Base-by-base conservation (phyloP, 2,113 vertebrate genomes). In the Petroica traversi region DNA sequence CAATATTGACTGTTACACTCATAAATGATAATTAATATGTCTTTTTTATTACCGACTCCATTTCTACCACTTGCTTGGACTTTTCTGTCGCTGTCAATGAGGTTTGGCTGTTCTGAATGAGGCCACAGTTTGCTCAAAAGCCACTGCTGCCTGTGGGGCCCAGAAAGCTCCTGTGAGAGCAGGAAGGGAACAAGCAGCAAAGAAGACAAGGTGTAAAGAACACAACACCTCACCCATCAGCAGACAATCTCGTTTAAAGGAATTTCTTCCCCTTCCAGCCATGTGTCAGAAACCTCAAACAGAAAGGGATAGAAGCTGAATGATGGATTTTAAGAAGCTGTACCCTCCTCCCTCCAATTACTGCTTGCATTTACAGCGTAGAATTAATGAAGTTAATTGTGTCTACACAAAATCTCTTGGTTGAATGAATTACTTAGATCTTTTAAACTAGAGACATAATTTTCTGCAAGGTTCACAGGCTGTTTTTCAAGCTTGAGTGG, bases 91-190 rank as follows among this genome's bases (percentile, higher is more conserved):
- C 55, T 45, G 9, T n/a, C 26, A 12, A 3, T 71, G 38, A 28
- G 1, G 0, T 82, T 25, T 62, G 67, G 19, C 51, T 26, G 1
- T 49, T 61, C 26, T 46, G 72, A 75, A 9, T 0, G 0, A 33
- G 40, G 36, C 36, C 28, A 3, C 4, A 0, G 20, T 78, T 49
- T 29, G 28, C 57, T 74, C 43, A 24, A 33, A 24, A 11, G 29
- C 23, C 49, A 26, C 29, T 33, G 51, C 33, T 14, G 6, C 34
- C 41, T 11, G 3, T 23, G 51, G 25, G 77, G 20, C 38, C 38
- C 59, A 62, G 67, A 59, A 71, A 12, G 41, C 62, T 83, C 49
- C 55, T 62, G 33, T 73, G 58, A 49, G 64, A 58, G 5, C 61
- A 66, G 38, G 12, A 26, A 62, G 38, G 49, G 58, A 51, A 45